These are phyloP conservation scores for Oxytorus armatus DNA, from an alignment of 2,888 invertebrate genomes.

Conservation along the genomic window DNA sequence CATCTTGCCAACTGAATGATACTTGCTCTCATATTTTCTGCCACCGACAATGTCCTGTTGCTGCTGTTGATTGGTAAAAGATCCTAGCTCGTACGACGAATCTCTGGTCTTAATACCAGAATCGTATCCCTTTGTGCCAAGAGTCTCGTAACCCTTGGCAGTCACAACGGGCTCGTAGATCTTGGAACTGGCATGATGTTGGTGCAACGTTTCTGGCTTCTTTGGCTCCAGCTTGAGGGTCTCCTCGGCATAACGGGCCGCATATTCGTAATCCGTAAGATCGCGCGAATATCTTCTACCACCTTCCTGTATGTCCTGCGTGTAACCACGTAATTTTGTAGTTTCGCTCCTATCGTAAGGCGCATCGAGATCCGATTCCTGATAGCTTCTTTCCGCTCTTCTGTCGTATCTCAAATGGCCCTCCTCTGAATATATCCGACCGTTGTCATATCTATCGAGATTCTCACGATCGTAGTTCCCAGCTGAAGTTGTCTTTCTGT, in stretches of 20 bases:
- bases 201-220: constrained; percentile 74
- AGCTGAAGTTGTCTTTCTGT: constrained; percentile 73
- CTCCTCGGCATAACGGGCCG: constrained; percentile 81
- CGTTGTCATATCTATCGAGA: constrained; percentile 79
- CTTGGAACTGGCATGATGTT: constrained; percentile 74
- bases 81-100: constrained; percentile 80
- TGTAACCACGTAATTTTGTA: constrained; percentile 75
- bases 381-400: constrained; percentile 77
- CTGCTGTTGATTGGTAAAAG: constrained; percentile 73
- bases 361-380: constrained; percentile 82
- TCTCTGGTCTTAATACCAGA: constrained; percentile 83
- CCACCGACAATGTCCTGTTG: constrained; percentile 69
- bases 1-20: constrained; percentile 79
- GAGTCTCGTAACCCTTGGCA: constrained; percentile 80
- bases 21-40: constrained; percentile 76
- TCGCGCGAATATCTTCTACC: constrained; percentile 81
- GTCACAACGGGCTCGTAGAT: constrained; percentile 77
- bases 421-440: constrained; percentile 81
- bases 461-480: constrained; percentile 77
- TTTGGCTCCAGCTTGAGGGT: constrained; percentile 82
- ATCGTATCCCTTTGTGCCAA: constrained; percentile 75
- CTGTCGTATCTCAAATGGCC: constrained; percentile 78
- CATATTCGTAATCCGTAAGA: constrained; percentile 81
- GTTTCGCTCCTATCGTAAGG: constrained; percentile 80
- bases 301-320: constrained; percentile 75